These are phyloP conservation scores for Peromyscus aztecus DNA, from an alignment of 2,797 vertebrate species.

Conservation along the genomic window DNA sequence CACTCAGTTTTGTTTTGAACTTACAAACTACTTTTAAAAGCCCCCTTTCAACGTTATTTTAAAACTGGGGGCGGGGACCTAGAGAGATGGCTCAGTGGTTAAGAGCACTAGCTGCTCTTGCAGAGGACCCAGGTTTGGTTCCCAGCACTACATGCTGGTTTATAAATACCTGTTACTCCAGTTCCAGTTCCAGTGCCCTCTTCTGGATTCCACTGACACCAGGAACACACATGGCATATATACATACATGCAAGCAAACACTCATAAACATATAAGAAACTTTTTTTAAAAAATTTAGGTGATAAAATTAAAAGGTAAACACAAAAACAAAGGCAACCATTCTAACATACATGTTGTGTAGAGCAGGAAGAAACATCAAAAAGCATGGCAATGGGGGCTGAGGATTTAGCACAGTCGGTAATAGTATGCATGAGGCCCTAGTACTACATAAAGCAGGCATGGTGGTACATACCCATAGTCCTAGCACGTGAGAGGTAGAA, in stretches of 20 bases:
- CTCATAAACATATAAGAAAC: not conserved
- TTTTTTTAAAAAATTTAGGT: not conserved
- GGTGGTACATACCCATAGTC: not conserved
- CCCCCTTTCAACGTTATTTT: not conserved
- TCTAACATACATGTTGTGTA: not conserved
- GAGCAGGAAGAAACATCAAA: not conserved
- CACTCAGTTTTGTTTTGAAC: not conserved
- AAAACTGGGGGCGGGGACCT: not conserved
- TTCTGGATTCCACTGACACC: not conserved
- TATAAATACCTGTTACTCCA: not conserved
- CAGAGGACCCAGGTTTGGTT: not conserved
- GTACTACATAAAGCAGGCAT: not conserved
- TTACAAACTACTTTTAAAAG: not conserved
- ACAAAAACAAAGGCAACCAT: not conserved
- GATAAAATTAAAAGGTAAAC: not conserved
- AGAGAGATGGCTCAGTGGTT: not conserved
- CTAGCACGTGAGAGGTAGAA: not conserved
- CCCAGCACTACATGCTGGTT: not conserved
- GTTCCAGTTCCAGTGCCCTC: not conserved
- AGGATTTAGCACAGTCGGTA: not conserved
- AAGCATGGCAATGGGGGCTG: not conserved
- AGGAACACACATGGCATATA: not conserved
- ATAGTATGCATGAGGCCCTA: not conserved
- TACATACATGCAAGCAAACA: not conserved
- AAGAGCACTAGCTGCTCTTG: not conserved